A percentile compares a stretch with the other conserved stretches of the same genome.
Evolutionary conservation across 2,797 vertebrate genomes (phyloP).

Genomic region (Paguma larvata): DNA sequence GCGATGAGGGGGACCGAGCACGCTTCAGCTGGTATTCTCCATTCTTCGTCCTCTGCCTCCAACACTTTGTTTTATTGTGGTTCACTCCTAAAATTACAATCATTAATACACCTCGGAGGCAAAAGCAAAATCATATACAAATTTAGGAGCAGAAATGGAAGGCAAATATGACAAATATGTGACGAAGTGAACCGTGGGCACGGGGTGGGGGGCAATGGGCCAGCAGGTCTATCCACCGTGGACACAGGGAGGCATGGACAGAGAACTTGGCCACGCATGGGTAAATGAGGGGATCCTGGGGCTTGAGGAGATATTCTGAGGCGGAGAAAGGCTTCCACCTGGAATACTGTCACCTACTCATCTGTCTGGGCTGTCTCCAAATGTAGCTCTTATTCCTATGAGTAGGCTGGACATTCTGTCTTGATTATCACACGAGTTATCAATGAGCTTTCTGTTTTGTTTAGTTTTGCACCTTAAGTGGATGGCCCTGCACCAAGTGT

Average conservation of each 20-base stretch:
- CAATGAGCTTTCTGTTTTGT: background rate
- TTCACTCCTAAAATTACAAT: background rate
- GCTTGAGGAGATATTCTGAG: background rate
- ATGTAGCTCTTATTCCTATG: background rate
- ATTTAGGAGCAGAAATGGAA: background rate
- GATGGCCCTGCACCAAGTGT: background rate
- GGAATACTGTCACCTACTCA: background rate
- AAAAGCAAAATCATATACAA: background rate
- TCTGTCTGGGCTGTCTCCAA: background rate
- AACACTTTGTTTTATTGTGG: background rate
- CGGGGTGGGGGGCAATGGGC: background rate
- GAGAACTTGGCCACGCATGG: fast-evolving
- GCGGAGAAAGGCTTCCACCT: background rate
- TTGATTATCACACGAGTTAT: background rate
- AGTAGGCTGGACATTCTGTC: background rate
- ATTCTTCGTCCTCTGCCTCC: background rate
- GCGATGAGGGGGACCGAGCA: too few species aligned
- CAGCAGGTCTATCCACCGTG: fast-evolving
- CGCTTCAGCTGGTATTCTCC: too few species aligned
- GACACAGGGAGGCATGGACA: fast-evolving
- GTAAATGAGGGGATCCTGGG: background rate
- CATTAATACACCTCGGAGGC: background rate
- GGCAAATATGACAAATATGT: background rate
- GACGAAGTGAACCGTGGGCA: background rate
- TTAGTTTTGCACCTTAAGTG: background rate